These are phyloP conservation scores for Mus musculus DNA, from an alignment of 2,113 vertebrate species.

Conservation along the genomic window DNA sequence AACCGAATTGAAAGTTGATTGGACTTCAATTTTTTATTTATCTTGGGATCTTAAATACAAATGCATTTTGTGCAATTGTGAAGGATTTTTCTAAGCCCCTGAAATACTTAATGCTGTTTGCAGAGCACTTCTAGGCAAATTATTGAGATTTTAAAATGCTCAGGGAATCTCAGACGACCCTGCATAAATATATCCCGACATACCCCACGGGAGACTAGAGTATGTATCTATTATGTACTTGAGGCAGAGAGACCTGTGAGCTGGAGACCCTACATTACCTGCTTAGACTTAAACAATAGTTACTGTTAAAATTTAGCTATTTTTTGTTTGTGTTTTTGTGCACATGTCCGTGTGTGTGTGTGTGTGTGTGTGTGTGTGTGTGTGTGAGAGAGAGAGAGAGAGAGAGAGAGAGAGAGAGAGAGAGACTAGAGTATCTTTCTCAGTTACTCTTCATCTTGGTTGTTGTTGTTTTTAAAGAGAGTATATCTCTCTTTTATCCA, in stretches of 20 bases:
- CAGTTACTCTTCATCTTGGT: background rate
- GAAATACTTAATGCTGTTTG: constrained; percentile 63
- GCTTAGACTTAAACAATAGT: background rate
- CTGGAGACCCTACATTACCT: background rate
- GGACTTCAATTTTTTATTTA: constrained; percentile 70
- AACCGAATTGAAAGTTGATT: constrained; percentile 62
- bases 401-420: too few species aligned
- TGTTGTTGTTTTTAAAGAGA: background rate
- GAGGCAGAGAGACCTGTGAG: background rate
- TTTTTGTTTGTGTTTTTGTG: background rate
- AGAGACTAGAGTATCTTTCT: background rate
- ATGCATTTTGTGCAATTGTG: constrained; percentile 56
- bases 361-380: too few species aligned
- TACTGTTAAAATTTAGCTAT: constrained; percentile 20
- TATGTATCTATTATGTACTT: background rate
- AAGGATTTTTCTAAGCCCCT: constrained; percentile 69
- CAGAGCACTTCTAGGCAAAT: constrained; percentile 63
- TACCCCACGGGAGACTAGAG: background rate
- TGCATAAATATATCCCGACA: background rate
- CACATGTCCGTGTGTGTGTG: background rate
- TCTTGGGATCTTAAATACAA: constrained; percentile 65
- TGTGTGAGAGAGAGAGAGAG: too few species aligned
- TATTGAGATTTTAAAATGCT: constrained; percentile 64
- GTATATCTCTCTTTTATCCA: background rate
- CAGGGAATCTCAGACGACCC: constrained; percentile 47